A percentile compares a stretch with the other conserved stretches of the same genome.
Evolutionary conservation across 2,888 invertebrate genomes (phyloP).

Genomic region (Atrina japonica): DNA sequence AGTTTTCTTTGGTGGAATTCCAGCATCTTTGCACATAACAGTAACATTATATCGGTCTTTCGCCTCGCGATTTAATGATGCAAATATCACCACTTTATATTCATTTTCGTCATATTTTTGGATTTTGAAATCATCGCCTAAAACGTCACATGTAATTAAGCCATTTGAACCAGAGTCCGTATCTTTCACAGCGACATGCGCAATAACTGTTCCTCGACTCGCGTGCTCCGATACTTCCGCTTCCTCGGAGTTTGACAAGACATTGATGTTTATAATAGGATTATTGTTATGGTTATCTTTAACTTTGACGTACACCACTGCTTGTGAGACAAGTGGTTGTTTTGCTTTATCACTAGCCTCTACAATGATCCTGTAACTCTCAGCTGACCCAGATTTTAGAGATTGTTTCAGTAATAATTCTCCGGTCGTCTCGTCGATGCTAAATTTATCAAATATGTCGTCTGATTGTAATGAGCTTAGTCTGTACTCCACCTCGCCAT

Average conservation of each 20-base stretch:
- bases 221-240: constrained; percentile 84
- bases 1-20: constrained; percentile 57
- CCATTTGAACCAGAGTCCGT: constrained; percentile 69
- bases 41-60: constrained; percentile 58
- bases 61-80: constrained; percentile 66
- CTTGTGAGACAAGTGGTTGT: constrained; percentile 76
- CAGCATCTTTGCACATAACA: constrained; percentile 85
- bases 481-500: constrained; percentile 80
- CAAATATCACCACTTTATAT: constrained; percentile 81
- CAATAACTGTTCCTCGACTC: constrained; percentile 93
- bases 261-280: constrained; percentile 90
- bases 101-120: constrained; percentile 56
- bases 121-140: constrained; percentile 32
- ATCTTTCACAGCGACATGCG: constrained; percentile 90
- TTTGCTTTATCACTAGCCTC: constrained; percentile 55
- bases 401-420: constrained; percentile 44
- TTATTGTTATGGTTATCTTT: constrained; percentile 93
- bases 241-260: constrained; percentile 87
- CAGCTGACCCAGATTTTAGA: constrained; percentile 13
- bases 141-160: constrained; percentile 65
- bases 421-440: constrained; percentile 46
- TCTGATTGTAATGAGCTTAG: constrained; percentile 27
- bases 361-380: constrained; percentile 40
- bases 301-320: constrained; percentile 82
- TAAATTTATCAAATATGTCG: constrained; percentile 36